Percentiles rank a stretch among this genome's conserved stretches.
phyloP scores from a whole-genome alignment of 37 sponge, comb jelly and placozoan genomes.

The Halichondria panicea region DNA sequence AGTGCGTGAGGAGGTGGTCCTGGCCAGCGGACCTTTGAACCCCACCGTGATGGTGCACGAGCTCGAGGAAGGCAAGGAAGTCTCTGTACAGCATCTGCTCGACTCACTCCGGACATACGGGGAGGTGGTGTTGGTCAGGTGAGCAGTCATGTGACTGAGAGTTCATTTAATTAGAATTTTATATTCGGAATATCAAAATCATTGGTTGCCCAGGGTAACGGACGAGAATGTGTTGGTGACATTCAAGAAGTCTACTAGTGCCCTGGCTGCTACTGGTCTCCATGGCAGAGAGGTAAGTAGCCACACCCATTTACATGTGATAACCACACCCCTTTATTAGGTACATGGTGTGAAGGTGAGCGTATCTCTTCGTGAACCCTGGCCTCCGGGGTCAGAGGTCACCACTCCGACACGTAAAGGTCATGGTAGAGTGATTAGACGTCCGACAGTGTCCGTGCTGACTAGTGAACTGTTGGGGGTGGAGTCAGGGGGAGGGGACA shows the following conservation, averaged over 20 bases:
- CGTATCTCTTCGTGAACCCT: conserved; percentile 18
- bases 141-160: conserved; percentile 2
- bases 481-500: background rate
- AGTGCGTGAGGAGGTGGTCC: conserved; percentile 44
- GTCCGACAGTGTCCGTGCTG: background rate
- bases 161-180: background rate
- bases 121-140: conserved; percentile 76
- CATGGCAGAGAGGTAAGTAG: conserved; percentile 60
- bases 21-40: conserved; percentile 67
- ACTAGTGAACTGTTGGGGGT: background rate
- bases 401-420: background rate
- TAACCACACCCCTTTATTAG: conserved; percentile 16
- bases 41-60: conserved; percentile 61
- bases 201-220: conserved; percentile 53
- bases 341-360: conserved; percentile 20
- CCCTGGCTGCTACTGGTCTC: conserved; percentile 50
- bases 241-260: conserved; percentile 54
- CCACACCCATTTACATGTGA: conserved; percentile 2
- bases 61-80: conserved; percentile 8
- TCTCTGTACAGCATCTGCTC: conserved; percentile 32
- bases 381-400: conserved; percentile 10
- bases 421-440: background rate
- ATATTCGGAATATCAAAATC: too few species aligned
- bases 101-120: conserved; percentile 53
- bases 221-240: conserved; percentile 48